Conservation (phyloP, 1,140 invertebrate species). For the Muscidifurax raptorellus region DNA sequence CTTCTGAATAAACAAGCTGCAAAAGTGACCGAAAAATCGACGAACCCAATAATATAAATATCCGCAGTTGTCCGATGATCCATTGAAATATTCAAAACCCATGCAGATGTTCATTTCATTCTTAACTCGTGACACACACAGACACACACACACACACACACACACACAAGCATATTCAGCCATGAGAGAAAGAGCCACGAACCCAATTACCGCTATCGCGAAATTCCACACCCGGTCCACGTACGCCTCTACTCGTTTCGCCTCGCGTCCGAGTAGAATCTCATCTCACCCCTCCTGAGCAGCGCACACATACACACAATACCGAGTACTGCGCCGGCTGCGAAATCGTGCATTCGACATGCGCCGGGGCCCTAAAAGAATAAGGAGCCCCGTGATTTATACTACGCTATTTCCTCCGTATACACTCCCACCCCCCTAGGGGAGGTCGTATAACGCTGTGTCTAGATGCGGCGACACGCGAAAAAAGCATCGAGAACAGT, state of each 20-base stretch:
- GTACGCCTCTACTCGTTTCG: slow-evolving; percentile 10
- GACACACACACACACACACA: too few relatives aligned
- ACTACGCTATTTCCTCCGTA: neutral
- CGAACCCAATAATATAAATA: too few relatives aligned
- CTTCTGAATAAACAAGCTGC: too few relatives aligned
- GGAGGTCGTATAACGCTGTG: neutral
- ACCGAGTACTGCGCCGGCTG: neutral
- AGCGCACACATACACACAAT: neutral
- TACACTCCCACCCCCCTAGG: neutral
- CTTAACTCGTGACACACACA: neutral
- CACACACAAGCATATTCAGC: neutral
- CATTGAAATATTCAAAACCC: too few relatives aligned
- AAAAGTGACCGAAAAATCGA: too few relatives aligned
- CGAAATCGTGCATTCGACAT: slow-evolving; percentile 14
- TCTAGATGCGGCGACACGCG: slow-evolving; percentile 1
- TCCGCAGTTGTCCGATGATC: too few relatives aligned
- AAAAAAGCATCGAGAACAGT: slow-evolving; percentile 37
- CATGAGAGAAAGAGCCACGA: neutral
- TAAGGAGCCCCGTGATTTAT: slow-evolving; percentile 42
- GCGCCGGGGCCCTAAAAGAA: slow-evolving; percentile 39
- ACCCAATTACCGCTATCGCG: slow-evolving; percentile 15
- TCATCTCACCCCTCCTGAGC: neutral
- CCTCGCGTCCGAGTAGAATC: slow-evolving; percentile 10
- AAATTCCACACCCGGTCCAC: slow-evolving; percentile 28
- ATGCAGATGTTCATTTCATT: neutral